A percentile compares a stretch with the other conserved stretches of the same genome.
phyloP scores from a whole-genome alignment of 2,888 invertebrate species.

The Latheticus oryzae region DNA sequence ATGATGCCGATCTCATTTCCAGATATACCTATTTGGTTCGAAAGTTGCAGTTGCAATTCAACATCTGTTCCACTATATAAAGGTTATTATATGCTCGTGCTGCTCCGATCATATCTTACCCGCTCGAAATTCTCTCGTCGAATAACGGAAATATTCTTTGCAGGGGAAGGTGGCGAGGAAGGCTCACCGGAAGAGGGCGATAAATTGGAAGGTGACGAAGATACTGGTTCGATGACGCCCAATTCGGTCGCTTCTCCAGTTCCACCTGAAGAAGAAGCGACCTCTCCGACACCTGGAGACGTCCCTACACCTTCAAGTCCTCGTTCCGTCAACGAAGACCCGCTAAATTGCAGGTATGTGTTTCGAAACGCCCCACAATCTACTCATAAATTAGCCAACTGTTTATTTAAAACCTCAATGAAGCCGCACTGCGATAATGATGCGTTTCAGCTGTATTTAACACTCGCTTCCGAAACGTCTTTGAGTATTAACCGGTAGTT shows the following conservation, averaged over 20 bases:
- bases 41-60: slow-evolving; percentile 41
- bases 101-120: slow-evolving; percentile 24
- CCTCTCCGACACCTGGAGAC: slow-evolving; percentile 62
- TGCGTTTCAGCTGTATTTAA: too few relatives aligned
- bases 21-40: slow-evolving; percentile 38
- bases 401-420: slow-evolving; percentile 19
- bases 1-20: slow-evolving; percentile 46
- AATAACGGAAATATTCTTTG: slow-evolving; percentile 41
- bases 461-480: slow-evolving; percentile 2
- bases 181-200: slow-evolving; percentile 65
- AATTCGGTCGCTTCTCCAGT: slow-evolving; percentile 63
- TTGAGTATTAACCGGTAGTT: slow-evolving; percentile 10
- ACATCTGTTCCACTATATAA: slow-evolving; percentile 33
- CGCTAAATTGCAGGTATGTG: slow-evolving; percentile 56
- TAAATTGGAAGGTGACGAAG: slow-evolving; percentile 65
- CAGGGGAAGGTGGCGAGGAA: slow-evolving; percentile 72
- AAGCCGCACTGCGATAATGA: slow-evolving; percentile 5
- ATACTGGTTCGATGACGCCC: slow-evolving; percentile 65
- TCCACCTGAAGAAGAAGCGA: slow-evolving; percentile 61
- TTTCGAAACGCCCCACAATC: slow-evolving; percentile 1
- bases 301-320: slow-evolving; percentile 61
- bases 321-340: slow-evolving; percentile 59
- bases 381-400: slow-evolving; percentile 12
- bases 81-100: slow-evolving; percentile 38
- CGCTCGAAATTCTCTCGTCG: slow-evolving; percentile 14